Evolutionary conservation across 2,797 vertebrate species (phyloP), one percentile per base, ranked within the genome.

Genomic region (Bradypodion pumilum): DNA sequence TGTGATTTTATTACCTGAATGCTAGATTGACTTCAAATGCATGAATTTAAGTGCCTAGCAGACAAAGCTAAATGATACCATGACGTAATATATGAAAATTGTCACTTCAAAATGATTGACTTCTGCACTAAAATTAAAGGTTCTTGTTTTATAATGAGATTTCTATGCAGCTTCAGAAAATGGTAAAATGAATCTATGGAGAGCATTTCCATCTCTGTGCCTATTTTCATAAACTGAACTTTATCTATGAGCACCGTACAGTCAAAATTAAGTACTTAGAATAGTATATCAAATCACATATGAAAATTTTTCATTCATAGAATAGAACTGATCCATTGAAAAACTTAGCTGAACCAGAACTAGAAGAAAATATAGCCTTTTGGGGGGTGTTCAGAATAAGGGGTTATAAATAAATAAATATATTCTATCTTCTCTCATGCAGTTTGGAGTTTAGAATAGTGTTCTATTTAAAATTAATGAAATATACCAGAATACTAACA

Each of bases 81-180:
- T 72, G 35, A 56, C 32, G 70, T 81, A 70, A 72, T 70, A 62
- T 72, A 81, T 63, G 56, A 56, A 81, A 81, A 62, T 23, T 63
- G 59, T 69, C 59, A 78, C 35, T 77, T 78, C 15, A 25, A 63
- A 63, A 82, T 6, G 29, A 72, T 72, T 73, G 44, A 73, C 35
- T 77, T 52, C 74, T 77, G 35, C 74, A 72, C 44, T 76, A 21
- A 78, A 65, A 86, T 52, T 62, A 81, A 81, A 52, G 56, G 23
- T 72, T 49, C 9, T 29, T 78, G 44, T 63, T 82, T 73, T 78
- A 27, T 32, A 29, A 16, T 78, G 60, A 86, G 60, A 65, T 65
- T 73, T 79, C 44, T 49, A 13, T 56, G n/a, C 44, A 16, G 44
- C 29, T 79, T 79, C 69, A 16, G 32, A 68, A 65, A 52, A 72